Conservation (phyloP, 2,888 invertebrate genomes). For the Helicoverpa assulta region DNA sequence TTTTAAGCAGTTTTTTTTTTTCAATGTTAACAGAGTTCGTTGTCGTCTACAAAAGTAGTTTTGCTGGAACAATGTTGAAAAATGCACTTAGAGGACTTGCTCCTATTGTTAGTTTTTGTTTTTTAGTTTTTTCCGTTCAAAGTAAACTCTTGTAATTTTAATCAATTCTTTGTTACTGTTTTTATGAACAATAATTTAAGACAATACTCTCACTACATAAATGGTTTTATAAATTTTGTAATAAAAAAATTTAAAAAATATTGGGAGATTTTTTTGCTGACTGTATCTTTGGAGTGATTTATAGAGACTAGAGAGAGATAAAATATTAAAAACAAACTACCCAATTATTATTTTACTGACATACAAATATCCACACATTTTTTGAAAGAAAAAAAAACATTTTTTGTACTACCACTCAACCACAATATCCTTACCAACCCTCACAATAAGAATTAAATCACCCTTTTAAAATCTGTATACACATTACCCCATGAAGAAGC, state of each 20-base stretch:
- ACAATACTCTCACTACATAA: conserved; percentile 60
- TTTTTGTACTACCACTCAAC: neutral
- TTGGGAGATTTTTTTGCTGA: neutral
- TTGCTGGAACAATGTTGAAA: neutral
- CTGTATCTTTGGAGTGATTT: neutral
- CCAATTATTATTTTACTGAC: too few species aligned
- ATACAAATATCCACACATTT: neutral
- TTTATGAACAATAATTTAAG: neutral
- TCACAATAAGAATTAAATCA: conserved; percentile 22
- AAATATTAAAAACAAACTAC: too few species aligned
- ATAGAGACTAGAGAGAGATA: too few species aligned
- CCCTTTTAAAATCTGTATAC: conserved; percentile 27
- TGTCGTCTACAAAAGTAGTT: neutral
- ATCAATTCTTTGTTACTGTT: too few species aligned
- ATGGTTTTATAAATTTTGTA: too few species aligned
- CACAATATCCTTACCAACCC: neutral
- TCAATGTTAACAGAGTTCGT: neutral
- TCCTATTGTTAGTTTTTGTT: neutral
- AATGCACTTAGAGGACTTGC: neutral
- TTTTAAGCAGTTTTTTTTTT: neutral
- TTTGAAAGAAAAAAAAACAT: neutral
- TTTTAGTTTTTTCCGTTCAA: too few species aligned
- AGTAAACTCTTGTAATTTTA: too few species aligned
- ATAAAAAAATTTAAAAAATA: too few species aligned
- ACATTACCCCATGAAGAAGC: conserved; percentile 38